Evolutionary conservation across 2,797 vertebrate genomes (phyloP).

Genomic region (Notolepis coatsorum): DNA sequence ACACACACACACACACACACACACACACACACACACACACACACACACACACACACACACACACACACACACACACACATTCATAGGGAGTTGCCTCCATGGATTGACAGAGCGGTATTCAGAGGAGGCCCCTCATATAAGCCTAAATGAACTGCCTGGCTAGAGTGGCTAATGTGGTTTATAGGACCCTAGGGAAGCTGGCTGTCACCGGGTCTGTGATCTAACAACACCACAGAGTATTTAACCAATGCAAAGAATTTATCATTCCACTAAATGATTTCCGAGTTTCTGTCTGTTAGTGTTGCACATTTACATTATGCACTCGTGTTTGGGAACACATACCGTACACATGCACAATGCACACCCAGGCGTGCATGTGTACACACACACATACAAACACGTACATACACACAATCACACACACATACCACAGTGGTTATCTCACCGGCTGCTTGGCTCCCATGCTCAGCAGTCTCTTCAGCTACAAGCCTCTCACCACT

Average conservation of each 20-base stretch:
- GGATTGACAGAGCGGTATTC: conserved; percentile 34
- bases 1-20: not conserved
- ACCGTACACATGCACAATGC: too few relatives aligned
- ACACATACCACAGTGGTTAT: too few relatives aligned
- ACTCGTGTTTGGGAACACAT: too few relatives aligned
- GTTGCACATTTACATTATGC: too few relatives aligned
- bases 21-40: not conserved
- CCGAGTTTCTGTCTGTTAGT: conserved; percentile 18
- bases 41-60: not conserved
- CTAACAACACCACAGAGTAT: conserved; percentile 55
- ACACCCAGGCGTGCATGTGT: too few relatives aligned
- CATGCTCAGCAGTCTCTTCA: too few relatives aligned
- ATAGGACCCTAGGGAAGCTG: conserved; percentile 67
- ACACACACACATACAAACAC: too few relatives aligned
- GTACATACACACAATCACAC: too few relatives aligned
- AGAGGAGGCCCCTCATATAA: conserved; percentile 42
- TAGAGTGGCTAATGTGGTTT: conserved; percentile 73
- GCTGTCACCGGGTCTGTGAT: conserved; percentile 59
- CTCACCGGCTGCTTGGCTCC: too few relatives aligned
- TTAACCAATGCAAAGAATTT: conserved; percentile 55
- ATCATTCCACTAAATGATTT: conserved; percentile 51
- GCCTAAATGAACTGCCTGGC: conserved; percentile 55
- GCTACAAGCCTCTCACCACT: too few relatives aligned
- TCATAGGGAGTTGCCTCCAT: conserved; percentile 29
- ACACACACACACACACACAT: not conserved